Evolutionary conservation across 2,113 vertebrate species (phyloP).

Genomic region (Rhynchomys soricoides): DNA sequence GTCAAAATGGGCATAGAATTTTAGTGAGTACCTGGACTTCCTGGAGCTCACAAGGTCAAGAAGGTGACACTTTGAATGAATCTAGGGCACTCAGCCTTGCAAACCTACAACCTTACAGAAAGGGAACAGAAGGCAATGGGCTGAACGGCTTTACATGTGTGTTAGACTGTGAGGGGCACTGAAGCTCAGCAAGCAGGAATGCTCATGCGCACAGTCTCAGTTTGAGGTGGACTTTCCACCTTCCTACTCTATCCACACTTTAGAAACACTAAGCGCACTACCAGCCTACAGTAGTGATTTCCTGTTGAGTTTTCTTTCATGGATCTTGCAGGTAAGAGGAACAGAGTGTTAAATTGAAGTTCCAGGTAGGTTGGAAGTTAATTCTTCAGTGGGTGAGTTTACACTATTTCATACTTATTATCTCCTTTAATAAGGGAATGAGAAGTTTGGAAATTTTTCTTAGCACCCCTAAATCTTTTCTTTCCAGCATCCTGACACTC

Average conservation of each 20-base stretch:
- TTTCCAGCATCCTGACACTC: background rate
- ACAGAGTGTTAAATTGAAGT: constrained; percentile 70
- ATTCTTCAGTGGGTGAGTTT: constrained; percentile 49
- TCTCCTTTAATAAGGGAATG: constrained; percentile 15
- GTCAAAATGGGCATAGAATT: constrained; percentile 13
- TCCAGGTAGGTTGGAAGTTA: constrained; percentile 50
- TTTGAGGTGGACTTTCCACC: background rate
- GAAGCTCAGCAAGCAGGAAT: background rate
- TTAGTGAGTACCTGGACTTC: background rate
- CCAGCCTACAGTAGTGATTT: constrained; percentile 64
- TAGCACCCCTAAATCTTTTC: background rate
- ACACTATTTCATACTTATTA: constrained; percentile 1
- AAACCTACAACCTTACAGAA: background rate
- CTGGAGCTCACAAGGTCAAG: background rate
- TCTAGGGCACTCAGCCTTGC: constrained; percentile 22
- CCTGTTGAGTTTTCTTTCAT: constrained; percentile 61
- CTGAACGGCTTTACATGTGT: background rate
- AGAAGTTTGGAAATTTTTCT: constrained; percentile 45
- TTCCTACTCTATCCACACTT: background rate
- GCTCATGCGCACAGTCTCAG: background rate
- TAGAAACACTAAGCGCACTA: constrained; percentile 62
- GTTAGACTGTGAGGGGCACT: background rate
- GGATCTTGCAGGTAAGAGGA: constrained; percentile 62
- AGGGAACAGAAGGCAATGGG: background rate
- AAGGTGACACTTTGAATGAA: background rate